Evolutionary conservation across 2,797 vertebrate genomes (phyloP).

Genomic region (Tinamus major): DNA sequence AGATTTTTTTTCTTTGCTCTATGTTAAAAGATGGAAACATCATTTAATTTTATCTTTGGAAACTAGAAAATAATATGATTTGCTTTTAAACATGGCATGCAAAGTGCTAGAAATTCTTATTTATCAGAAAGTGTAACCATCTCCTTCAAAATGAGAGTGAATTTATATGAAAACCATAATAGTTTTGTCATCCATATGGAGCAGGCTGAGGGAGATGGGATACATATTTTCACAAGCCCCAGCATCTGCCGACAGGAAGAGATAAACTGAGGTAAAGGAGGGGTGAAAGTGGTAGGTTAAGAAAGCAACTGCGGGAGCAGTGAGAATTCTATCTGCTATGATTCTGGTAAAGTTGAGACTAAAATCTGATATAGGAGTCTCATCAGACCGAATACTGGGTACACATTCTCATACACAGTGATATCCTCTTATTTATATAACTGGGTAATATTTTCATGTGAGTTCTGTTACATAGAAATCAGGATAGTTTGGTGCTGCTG

Average conservation of each 20-base stretch:
- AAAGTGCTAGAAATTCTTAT: constrained; percentile 1
- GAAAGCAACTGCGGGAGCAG: neutral
- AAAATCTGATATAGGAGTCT: neutral
- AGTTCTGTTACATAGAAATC: neutral
- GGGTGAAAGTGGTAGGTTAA: neutral
- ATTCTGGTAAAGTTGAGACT: neutral
- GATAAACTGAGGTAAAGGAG: constrained; percentile 34
- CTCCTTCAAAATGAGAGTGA: neutral
- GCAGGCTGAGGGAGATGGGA: constrained; percentile 16
- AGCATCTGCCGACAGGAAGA: constrained; percentile 25
- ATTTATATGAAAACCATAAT: neutral
- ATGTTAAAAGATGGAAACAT: neutral
- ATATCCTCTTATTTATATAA: constrained; percentile 62
- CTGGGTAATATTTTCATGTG: constrained; percentile 35
- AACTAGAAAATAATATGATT: neutral
- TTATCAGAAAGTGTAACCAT: neutral
- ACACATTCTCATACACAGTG: constrained; percentile 25
- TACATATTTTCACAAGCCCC: neutral
- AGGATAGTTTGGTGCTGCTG: constrained; percentile 9
- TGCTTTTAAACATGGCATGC: neutral
- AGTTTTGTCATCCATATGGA: neutral
- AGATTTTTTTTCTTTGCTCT: neutral
- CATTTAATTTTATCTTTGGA: neutral
- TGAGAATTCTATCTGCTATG: neutral
- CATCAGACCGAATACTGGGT: constrained; percentile 17